Evolutionary conservation across 2,888 invertebrate genomes (phyloP).

Genomic region (Pristionchus maxplancki): DNA sequence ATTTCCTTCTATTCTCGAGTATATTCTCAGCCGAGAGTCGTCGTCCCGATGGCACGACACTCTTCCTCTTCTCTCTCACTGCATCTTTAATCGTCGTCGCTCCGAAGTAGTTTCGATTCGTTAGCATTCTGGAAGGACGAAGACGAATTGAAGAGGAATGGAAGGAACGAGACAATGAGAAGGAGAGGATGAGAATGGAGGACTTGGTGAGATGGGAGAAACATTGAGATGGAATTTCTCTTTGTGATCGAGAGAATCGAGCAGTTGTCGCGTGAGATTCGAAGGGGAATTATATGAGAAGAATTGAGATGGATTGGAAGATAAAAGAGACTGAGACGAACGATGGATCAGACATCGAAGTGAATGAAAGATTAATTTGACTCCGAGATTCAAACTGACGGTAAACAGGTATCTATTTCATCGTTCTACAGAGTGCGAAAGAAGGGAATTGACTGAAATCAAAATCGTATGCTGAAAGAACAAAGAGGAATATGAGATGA

Average conservation of each 20-base stretch:
- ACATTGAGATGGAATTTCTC: neutral
- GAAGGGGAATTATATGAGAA: neutral
- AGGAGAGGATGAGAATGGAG: neutral
- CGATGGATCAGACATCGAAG: neutral
- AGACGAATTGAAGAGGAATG: no score
- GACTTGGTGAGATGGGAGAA: slow-evolving; percentile 36
- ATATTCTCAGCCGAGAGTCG: slow-evolving; percentile 46
- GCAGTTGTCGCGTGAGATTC: slow-evolving; percentile 30
- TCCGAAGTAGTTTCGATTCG: slow-evolving; percentile 43
- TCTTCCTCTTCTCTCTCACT: slow-evolving; percentile 44
- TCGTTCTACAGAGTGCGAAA: neutral
- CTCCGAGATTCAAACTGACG: neutral
- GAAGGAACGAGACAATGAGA: no score
- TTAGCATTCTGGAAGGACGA: slow-evolving; percentile 30
- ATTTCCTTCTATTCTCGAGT: slow-evolving; percentile 46
- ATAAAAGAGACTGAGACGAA: neutral
- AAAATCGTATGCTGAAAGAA: neutral
- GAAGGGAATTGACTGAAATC: neutral
- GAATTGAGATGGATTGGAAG: slow-evolving; percentile 36
- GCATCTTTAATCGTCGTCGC: neutral
- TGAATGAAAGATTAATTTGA: neutral
- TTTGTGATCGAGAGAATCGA: slow-evolving; percentile 7
- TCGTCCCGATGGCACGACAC: slow-evolving; percentile 37
- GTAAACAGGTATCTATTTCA: neutral
- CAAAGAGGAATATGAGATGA: neutral